Base-by-base conservation (phyloP, 2,888 invertebrate species). In the Lissonota sp. region DNA sequence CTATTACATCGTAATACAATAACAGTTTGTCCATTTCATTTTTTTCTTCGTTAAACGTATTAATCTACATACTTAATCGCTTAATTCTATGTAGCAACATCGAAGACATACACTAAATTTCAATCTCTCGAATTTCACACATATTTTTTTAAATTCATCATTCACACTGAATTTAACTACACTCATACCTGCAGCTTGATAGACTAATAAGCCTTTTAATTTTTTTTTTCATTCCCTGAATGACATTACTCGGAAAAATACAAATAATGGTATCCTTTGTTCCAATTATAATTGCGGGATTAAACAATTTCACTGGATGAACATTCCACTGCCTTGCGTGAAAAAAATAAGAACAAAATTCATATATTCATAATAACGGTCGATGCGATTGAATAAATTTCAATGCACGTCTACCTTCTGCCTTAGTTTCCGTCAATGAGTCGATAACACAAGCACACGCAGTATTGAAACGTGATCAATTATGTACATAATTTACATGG, bases 401-500 rank as follows among this genome's bases (percentile, higher is more conserved):
- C 39, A 63, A 39, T 42, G 39, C 6, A 44, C 37, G 66, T 42
- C 26, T 42, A 58, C 63, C 63, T 64, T 58, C 16, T 16, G 44
- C 55, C 63, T 42, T 14, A 57, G 51, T 37, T 55, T 44, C 75
- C 57, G 66, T 70, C 76, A 69, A 76, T 82, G 71, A 75, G 53
- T 49, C 12, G 73, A 67, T 46, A 69, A 64, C 63, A 53, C 62
- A 75, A 76, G 44, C 60, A 58, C 70, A 62, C 71, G 64, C 62
- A 14, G 53, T 63, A 69, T 70, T 58, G 53, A 26, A 26, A 44
- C 79, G 73, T 53, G 67, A 62, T 69, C 67, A 72, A 83, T 83
- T 84, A 85, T 85, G 77, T 85, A 85, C 84, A 85, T 81, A 85
- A 85, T 85, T 83, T 85, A 85, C 85, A 85, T 77, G 71, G 82